phyloP scores from a whole-genome alignment of 2,113 vertebrate species.

The Misgurnus anguillicaudatus region DNA sequence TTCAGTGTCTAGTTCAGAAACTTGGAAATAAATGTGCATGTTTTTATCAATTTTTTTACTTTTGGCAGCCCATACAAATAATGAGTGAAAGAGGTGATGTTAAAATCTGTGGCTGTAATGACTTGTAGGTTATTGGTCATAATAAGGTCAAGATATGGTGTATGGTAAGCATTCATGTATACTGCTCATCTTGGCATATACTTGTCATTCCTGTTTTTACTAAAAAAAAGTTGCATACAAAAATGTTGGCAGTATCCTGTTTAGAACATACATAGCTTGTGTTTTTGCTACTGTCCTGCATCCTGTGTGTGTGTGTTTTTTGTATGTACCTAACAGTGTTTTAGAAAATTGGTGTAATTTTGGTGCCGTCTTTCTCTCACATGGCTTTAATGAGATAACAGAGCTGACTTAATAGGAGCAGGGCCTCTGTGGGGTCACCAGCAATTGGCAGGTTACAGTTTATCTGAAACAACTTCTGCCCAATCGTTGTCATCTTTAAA shows the following conservation, averaged over 20 bases:
- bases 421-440: slow-evolving; percentile 71
- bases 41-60: too few species aligned
- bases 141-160: not conserved
- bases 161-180: not conserved
- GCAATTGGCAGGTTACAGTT: slow-evolving; percentile 77
- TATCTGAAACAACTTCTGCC: slow-evolving; percentile 79
- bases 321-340: slow-evolving; percentile 1
- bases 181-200: not conserved
- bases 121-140: not conserved
- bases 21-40: too few species aligned
- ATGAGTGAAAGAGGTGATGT: not conserved
- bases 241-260: not conserved
- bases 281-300: not conserved
- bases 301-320: not conserved
- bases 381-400: slow-evolving; percentile 21
- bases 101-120: not conserved
- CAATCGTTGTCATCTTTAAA: slow-evolving; percentile 79
- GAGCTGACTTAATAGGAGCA: slow-evolving; percentile 20
- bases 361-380: slow-evolving; percentile 16
- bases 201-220: not conserved
- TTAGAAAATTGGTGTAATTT: not conserved
- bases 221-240: too few species aligned
- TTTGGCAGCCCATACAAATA: not conserved
- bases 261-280: too few species aligned
- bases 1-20: too few species aligned